Evolutionary conservation across 2,797 vertebrate species (phyloP).

Genomic region (Poecilia gillii): DNA sequence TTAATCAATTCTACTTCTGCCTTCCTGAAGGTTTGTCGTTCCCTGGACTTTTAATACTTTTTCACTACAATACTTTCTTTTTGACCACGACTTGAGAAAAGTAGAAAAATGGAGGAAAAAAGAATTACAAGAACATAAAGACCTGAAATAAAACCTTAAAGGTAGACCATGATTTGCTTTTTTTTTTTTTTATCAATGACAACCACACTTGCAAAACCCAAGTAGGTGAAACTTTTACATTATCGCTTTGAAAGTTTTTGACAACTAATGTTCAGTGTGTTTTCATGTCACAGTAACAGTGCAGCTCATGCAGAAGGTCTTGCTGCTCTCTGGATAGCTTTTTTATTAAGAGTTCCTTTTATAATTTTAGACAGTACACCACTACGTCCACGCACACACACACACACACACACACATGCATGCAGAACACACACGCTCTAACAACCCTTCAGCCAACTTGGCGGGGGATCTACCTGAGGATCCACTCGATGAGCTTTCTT

Average conservation of each 20-base stretch:
- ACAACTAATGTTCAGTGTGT: not conserved
- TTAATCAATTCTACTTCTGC: not conserved
- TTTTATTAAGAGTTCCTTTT: slow-evolving; percentile 4
- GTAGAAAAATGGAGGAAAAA: not conserved
- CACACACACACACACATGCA: slow-evolving; percentile 11
- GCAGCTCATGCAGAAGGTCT: not conserved
- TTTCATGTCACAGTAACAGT: not conserved
- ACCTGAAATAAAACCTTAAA: not conserved
- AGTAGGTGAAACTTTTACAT: not conserved
- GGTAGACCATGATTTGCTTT: not conserved
- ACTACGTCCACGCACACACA: slow-evolving; percentile 9
- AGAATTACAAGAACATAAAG: not conserved
- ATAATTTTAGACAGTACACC: not conserved
- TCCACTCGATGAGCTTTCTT: slow-evolving; percentile 68
- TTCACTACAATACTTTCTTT: not conserved
- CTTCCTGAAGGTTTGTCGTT: not conserved
- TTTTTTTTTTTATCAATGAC: not conserved
- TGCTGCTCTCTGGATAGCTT: not conserved
- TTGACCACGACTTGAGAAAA: not conserved
- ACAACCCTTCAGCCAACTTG: slow-evolving; percentile 20
- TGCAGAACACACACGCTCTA: slow-evolving; percentile 21
- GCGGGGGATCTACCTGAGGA: slow-evolving; percentile 48
- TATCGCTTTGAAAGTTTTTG: not conserved
- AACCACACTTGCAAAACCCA: not conserved
- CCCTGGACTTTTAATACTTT: not conserved